Evolutionary conservation across 2,113 vertebrate genomes (phyloP).

Genomic region (Campylomormyrus tamandua): DNA sequence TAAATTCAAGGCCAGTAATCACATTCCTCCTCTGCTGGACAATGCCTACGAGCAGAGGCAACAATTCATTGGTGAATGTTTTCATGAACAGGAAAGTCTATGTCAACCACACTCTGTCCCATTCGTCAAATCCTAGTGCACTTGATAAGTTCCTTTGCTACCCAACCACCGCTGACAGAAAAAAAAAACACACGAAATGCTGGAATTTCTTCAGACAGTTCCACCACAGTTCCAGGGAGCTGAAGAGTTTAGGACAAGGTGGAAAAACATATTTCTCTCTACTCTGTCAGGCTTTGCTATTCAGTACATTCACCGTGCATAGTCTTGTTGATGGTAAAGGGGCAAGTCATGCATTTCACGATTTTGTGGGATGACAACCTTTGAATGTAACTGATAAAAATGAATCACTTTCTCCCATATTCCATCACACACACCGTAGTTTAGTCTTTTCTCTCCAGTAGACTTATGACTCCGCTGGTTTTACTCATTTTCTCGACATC

Average conservation of each 20-base stretch:
- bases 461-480: neutral
- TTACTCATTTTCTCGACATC: slow-evolving; percentile 19
- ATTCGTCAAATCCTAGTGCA: neutral
- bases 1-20: neutral
- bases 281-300: neutral
- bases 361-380: neutral
- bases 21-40: neutral
- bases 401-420: neutral
- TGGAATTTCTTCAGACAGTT: neutral
- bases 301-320: neutral
- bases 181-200: neutral
- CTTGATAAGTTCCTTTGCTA: neutral
- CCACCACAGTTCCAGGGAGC: neutral
- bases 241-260: neutral
- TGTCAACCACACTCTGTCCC: neutral
- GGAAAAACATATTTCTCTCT: neutral
- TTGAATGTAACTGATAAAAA: neutral
- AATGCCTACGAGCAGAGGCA: neutral
- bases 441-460: slow-evolving; percentile 26
- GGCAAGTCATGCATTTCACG: neutral
- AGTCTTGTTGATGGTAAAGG: neutral
- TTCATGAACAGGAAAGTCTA: neutral
- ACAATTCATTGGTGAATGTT: neutral
- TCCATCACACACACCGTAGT: neutral
- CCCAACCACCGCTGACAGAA: neutral